Conservation (phyloP, 2,113 vertebrate species). For the Bos indicus region DNA sequence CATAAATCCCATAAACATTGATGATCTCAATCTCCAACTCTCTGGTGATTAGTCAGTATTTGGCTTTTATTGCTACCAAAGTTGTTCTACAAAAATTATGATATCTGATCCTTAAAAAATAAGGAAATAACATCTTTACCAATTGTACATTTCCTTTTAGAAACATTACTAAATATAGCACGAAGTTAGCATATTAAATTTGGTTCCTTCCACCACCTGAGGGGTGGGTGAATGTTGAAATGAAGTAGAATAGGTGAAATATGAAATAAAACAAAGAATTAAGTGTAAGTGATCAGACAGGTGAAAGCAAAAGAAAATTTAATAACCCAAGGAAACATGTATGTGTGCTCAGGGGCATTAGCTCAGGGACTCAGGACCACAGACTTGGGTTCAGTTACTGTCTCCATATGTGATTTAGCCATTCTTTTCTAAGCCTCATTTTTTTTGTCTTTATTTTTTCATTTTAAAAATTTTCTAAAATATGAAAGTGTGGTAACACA, state of each 20-base stretch:
- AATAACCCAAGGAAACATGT: background rate
- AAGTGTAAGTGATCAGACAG: background rate
- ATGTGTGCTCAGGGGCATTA: background rate
- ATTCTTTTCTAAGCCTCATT: background rate
- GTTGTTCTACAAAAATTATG: constrained; percentile 66
- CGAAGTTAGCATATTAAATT: constrained; percentile 14
- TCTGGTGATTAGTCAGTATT: constrained; percentile 69
- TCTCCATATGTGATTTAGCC: background rate
- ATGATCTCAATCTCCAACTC: constrained; percentile 55
- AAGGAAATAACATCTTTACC: constrained; percentile 60
- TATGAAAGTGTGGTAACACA: background rate
- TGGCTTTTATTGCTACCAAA: constrained; percentile 66
- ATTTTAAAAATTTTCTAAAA: background rate
- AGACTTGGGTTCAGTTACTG: background rate
- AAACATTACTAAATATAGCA: constrained; percentile 18
- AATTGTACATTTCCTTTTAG: constrained; percentile 59
- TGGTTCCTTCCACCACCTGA: background rate
- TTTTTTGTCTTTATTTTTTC: background rate
- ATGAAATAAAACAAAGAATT: constrained; percentile 14
- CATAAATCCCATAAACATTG: constrained; percentile 58
- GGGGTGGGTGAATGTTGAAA: background rate
- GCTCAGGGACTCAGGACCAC: background rate
- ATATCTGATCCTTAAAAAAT: constrained; percentile 55
- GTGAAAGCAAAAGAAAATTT: constrained; percentile 4
- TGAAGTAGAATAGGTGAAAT: background rate